These are phyloP conservation scores for Austrofundulus limnaeus DNA, from an alignment of 2,113 vertebrate species.

Conservation along the genomic window DNA sequence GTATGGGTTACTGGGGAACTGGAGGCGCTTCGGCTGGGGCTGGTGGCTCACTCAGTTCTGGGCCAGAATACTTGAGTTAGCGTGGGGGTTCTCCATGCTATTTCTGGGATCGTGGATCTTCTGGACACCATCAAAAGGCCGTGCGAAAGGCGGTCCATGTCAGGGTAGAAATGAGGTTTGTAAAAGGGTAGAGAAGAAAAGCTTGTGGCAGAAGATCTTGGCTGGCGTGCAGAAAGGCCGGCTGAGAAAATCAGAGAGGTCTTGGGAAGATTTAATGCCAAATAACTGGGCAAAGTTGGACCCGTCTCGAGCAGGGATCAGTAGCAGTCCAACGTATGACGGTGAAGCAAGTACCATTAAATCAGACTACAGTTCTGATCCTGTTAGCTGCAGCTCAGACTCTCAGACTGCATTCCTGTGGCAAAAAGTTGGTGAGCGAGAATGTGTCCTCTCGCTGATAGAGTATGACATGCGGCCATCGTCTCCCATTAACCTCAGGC, in stretches of 20 bases:
- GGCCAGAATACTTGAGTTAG: constrained; percentile 84
- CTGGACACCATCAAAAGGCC: constrained; percentile 50
- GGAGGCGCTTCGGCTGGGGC: constrained; percentile 82
- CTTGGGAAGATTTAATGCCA: constrained; percentile 79
- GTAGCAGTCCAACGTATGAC: constrained; percentile 75
- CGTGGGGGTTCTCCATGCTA: constrained; percentile 77
- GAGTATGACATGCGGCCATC: constrained; percentile 85
- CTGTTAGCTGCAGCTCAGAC: constrained; percentile 40
- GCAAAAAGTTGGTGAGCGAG: constrained; percentile 65
- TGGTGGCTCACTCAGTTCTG: constrained; percentile 89
- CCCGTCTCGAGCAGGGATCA: constrained; percentile 62
- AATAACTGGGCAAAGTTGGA: constrained; percentile 78
- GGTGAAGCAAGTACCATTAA: constrained; percentile 63
- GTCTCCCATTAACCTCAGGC: constrained; percentile 87
- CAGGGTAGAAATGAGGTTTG: constrained; percentile 26
- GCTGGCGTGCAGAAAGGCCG: constrained; percentile 70
- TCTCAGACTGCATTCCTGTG: constrained; percentile 61
- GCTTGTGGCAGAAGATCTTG: constrained; percentile 80
- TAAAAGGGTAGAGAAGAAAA: constrained; percentile 18
- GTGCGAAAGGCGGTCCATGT: constrained; percentile 10
- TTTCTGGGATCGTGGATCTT: constrained; percentile 78
- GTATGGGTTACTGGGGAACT: constrained; percentile 80
- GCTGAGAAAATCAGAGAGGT: constrained; percentile 61
- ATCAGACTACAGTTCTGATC: constrained; percentile 30
- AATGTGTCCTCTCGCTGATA: constrained; percentile 82